A percentile compares a stretch with the other conserved stretches of the same genome.
Evolutionary conservation across 2,888 invertebrate genomes (phyloP).

Genomic region (Hypsopygia costalis): DNA sequence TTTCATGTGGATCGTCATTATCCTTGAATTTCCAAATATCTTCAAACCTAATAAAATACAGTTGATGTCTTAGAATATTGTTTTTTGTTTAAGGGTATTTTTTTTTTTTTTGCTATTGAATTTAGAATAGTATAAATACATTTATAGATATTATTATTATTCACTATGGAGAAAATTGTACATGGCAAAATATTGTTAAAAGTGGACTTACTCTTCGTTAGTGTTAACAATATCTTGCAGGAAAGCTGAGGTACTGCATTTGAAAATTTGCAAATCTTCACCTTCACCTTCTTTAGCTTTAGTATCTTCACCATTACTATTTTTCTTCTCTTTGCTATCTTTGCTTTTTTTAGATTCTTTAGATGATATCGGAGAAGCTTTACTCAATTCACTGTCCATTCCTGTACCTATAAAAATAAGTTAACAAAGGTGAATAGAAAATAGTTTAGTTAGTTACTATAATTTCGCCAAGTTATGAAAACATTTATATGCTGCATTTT

Average conservation of each 20-base stretch:
- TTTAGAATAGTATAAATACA: no score
- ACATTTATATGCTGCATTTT: no score
- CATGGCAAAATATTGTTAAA: no score
- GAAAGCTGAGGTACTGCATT: slow-evolving; percentile 86
- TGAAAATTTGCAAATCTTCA: slow-evolving; percentile 82
- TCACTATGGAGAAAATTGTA: no score
- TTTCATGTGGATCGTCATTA: slow-evolving; percentile 88
- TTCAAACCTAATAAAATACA: slow-evolving; percentile 75
- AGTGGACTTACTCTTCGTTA: slow-evolving; percentile 83
- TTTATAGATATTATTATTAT: no score
- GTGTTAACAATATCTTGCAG: slow-evolving; percentile 85
- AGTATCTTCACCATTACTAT: slow-evolving; percentile 68
- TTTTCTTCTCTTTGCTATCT: slow-evolving; percentile 84
- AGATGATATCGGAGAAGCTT: slow-evolving; percentile 87
- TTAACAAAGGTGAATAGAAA: no score
- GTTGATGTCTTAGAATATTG: no score
- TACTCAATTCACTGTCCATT: slow-evolving; percentile 90
- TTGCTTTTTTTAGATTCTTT: slow-evolving; percentile 90
- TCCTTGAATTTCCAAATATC: slow-evolving; percentile 92
- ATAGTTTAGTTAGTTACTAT: no score
- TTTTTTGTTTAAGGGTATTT: no score
- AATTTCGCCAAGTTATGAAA: no score
- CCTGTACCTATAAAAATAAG: slow-evolving; percentile 61
- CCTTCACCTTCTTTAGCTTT: slow-evolving; percentile 83
- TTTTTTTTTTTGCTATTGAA: no score